Percentiles rank a stretch among this genome's conserved stretches.
Evolutionary conservation across 2,888 invertebrate genomes (phyloP).

Genomic region (Dexiosoma caninum): DNA sequence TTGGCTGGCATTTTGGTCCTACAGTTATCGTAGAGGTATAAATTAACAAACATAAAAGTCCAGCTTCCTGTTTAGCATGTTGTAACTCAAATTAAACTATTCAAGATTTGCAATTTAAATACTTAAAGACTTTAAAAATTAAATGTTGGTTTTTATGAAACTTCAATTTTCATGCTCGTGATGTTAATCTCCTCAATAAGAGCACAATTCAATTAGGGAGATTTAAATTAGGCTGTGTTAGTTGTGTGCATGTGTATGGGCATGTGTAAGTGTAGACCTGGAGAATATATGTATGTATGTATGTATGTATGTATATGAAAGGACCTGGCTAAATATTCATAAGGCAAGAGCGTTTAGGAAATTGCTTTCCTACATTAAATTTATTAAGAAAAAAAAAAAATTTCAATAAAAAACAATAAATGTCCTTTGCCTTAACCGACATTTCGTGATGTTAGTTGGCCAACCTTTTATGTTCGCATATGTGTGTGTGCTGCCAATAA

Average conservation of each 20-base stretch:
- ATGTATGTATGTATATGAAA: constrained; percentile 22
- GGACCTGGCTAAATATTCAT: too few species aligned
- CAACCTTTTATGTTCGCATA: background rate
- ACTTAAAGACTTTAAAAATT: too few species aligned
- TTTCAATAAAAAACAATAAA: constrained; percentile 4
- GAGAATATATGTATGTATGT: background rate
- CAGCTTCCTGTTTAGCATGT: too few species aligned
- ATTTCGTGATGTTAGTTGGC: background rate
- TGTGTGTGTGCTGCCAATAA: background rate
- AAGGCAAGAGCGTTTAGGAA: too few species aligned
- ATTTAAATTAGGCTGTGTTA: background rate
- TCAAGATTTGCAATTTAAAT: too few species aligned
- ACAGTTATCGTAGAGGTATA: too few species aligned
- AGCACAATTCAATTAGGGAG: background rate
- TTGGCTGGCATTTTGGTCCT: too few species aligned
- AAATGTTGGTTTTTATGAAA: too few species aligned
- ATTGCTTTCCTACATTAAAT: too few species aligned
- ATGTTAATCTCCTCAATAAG: too few species aligned
- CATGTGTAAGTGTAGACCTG: background rate
- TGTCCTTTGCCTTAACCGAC: background rate
- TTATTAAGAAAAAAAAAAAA: background rate
- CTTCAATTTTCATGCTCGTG: background rate
- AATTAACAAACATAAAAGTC: too few species aligned
- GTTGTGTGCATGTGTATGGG: background rate
- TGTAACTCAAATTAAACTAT: too few species aligned